phyloP scores from a whole-genome alignment of 2,888 invertebrate species.

The Chrysolina haemoptera region DNA sequence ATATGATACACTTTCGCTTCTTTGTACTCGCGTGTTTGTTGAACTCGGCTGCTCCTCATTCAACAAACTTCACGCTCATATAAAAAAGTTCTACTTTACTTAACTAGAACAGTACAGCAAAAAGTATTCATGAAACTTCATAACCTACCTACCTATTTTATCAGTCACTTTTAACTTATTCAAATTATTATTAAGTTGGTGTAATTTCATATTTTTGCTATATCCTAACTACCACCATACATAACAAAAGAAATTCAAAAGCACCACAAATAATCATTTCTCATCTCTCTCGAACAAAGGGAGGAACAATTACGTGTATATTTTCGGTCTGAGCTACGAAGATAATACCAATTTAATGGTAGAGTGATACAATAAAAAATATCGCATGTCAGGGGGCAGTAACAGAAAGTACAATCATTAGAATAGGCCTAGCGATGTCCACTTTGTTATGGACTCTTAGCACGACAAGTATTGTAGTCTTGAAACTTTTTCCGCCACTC shows the following conservation, averaged over 20 bases:
- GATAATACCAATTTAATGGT: slow-evolving; percentile 58
- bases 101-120: too few species aligned
- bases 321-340: slow-evolving; percentile 41
- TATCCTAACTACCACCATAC: too few species aligned
- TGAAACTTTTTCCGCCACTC: slow-evolving; percentile 28
- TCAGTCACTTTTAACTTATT: too few species aligned
- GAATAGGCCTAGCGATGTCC: slow-evolving; percentile 41
- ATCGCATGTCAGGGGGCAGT: slow-evolving; percentile 52
- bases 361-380: slow-evolving; percentile 59
- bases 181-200: too few species aligned
- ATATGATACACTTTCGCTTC: too few species aligned
- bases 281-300: slow-evolving; percentile 21
- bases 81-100: too few species aligned
- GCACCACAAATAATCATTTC: background rate
- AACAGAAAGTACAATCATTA: slow-evolving; percentile 45
- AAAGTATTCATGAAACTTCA: too few species aligned
- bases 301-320: slow-evolving; percentile 36
- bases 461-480: slow-evolving; percentile 38
- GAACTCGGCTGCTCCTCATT: too few species aligned
- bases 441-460: slow-evolving; percentile 38
- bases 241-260: background rate
- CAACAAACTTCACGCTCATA: too few species aligned
- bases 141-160: too few species aligned
- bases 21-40: too few species aligned
- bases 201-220: too few species aligned